Conservation (phyloP, 2,797 vertebrate species). For the Pogoniulus pusillus region DNA sequence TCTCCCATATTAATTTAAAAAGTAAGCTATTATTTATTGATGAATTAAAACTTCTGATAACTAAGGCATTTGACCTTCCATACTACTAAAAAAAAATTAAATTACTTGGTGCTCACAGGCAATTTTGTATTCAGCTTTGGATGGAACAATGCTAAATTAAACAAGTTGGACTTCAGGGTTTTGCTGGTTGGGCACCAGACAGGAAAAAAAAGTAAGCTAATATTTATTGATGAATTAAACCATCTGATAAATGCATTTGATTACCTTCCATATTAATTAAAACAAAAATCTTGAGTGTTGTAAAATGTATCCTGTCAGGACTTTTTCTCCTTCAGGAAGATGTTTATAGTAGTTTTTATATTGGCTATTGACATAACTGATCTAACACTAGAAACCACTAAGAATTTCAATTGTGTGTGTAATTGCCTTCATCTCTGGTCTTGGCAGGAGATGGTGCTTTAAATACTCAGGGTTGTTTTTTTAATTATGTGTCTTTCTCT, state of each 20-base stretch:
- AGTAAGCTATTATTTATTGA: background rate
- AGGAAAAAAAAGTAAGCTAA: slow-evolving; percentile 8
- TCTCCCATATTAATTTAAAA: background rate
- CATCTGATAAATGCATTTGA: background rate
- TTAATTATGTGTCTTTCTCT: slow-evolving; percentile 70
- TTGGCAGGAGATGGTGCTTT: slow-evolving; percentile 36
- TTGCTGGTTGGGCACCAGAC: background rate
- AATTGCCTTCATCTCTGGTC: slow-evolving; percentile 32
- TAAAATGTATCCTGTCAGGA: background rate
- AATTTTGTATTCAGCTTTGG: slow-evolving; percentile 17
- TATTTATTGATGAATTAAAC: background rate
- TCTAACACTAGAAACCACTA: background rate
- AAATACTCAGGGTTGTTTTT: slow-evolving; percentile 35
- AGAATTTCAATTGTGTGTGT: slow-evolving; percentile 38
- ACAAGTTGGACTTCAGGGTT: background rate
- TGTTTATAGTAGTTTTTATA: background rate
- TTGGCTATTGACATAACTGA: background rate
- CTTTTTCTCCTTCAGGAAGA: background rate
- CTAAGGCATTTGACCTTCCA: background rate
- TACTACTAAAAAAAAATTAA: background rate
- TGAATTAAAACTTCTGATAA: slow-evolving; percentile 9
- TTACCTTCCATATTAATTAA: background rate
- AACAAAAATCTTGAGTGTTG: background rate
- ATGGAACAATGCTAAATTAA: background rate
- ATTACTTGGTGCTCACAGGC: background rate